phyloP scores from a whole-genome alignment of 2,888 invertebrate genomes.

The Willowsia nigromaculata region DNA sequence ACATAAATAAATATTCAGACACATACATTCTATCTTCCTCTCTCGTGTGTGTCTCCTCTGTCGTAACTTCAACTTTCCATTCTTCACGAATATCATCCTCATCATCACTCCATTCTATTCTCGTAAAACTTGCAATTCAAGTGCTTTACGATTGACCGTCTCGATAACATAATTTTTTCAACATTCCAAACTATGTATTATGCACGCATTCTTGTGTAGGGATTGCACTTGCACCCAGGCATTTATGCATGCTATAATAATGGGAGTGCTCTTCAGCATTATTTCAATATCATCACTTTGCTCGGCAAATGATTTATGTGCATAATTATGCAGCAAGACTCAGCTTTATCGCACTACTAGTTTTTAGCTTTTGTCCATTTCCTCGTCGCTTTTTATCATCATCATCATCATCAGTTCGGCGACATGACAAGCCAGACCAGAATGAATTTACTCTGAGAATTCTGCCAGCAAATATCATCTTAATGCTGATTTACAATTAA shows the following conservation, averaged over 20 bases:
- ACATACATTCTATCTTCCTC: neutral
- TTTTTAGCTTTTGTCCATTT: constrained; percentile 44
- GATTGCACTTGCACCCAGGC: neutral
- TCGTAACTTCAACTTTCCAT: constrained; percentile 35
- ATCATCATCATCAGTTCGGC: neutral
- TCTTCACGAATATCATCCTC: constrained; percentile 6
- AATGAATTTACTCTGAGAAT: neutral
- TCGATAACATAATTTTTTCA: constrained; percentile 45
- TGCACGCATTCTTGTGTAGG: neutral
- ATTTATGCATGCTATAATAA: neutral
- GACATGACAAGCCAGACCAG: neutral
- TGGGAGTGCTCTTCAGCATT: constrained; percentile 9
- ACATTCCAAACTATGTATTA: constrained; percentile 31
- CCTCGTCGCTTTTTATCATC: neutral
- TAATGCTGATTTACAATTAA: constrained; percentile 10
- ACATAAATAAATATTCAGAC: neutral
- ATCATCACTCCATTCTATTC: constrained; percentile 42
- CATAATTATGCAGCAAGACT: constrained; percentile 46
- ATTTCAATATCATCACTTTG: constrained; percentile 46
- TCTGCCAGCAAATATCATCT: neutral
- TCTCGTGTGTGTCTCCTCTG: neutral
- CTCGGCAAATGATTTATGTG: constrained; percentile 61
- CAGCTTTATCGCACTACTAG: constrained; percentile 44
- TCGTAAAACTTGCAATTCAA: constrained; percentile 64
- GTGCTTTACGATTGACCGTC: constrained; percentile 42